Conservation (phyloP, 2,113 vertebrate genomes). For the Corythornis cristatus region DNA sequence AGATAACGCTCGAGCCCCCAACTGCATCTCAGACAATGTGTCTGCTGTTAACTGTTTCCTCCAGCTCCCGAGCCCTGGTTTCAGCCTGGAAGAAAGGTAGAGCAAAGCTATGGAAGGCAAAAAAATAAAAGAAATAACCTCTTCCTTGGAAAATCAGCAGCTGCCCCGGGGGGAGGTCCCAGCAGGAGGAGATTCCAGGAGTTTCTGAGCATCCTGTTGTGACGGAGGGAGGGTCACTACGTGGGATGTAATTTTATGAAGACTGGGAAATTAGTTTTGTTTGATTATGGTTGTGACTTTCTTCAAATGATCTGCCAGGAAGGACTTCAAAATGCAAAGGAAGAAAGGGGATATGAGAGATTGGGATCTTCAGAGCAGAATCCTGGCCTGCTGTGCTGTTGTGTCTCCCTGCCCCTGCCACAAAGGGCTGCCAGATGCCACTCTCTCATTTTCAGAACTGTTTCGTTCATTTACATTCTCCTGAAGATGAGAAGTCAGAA, state of each 20-base stretch:
- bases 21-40: background rate
- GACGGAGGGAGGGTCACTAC: background rate
- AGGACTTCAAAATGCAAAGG: background rate
- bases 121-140: background rate
- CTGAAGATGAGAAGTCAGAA: background rate
- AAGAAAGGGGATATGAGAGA: slow-evolving; percentile 13
- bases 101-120: background rate
- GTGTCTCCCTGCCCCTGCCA: background rate
- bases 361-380: background rate
- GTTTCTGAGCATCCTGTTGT: slow-evolving; percentile 40
- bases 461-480: slow-evolving; percentile 1
- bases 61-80: background rate
- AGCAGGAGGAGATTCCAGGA: slow-evolving; percentile 12
- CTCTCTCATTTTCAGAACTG: background rate
- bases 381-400: slow-evolving; percentile 31
- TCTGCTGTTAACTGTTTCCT: slow-evolving; percentile 12
- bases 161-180: background rate
- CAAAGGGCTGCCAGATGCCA: slow-evolving; percentile 26
- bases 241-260: background rate
- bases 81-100: background rate
- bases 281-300: background rate
- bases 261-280: background rate
- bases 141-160: slow-evolving; percentile 4
- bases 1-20: background rate
- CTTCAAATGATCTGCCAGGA: background rate